These are phyloP conservation scores for Pachyuromys duprasi DNA, from an alignment of 2,797 vertebrate species.

Conservation along the genomic window DNA sequence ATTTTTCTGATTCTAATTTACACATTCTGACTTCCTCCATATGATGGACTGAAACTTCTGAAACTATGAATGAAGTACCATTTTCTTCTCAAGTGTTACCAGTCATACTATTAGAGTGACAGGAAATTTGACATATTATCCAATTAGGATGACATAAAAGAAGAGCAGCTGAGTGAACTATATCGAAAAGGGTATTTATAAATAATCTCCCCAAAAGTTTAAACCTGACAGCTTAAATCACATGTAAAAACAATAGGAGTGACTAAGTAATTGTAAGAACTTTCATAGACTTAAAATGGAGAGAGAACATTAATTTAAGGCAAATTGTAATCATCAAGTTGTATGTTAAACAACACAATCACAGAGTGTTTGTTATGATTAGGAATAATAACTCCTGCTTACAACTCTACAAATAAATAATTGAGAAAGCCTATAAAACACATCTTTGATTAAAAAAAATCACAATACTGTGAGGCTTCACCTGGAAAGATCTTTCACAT, in stretches of 20 bases:
- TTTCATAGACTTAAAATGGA: not conserved
- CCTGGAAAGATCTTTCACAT: not conserved
- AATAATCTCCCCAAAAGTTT: not conserved
- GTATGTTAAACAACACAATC: not conserved
- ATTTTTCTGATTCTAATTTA: not conserved
- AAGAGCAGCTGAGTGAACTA: not conserved
- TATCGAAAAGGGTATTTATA: not conserved
- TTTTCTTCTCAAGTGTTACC: not conserved
- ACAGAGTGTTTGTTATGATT: not conserved
- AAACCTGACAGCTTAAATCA: not conserved
- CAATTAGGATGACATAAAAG: not conserved
- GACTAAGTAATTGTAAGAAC: not conserved
- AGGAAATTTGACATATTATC: not conserved
- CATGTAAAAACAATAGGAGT: not conserved
- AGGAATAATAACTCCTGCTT: not conserved
- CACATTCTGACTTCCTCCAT: not conserved
- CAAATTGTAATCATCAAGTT: not conserved
- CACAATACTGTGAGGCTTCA: not conserved
- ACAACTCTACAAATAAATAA: not conserved
- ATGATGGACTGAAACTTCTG: not conserved
- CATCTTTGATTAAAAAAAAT: not conserved
- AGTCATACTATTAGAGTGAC: too few relatives aligned
- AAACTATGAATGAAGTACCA: not conserved
- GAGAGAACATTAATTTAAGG: not conserved
- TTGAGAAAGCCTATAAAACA: not conserved